A percentile compares a stretch with the other conserved stretches of the same genome.
Conservation (phyloP, 1,140 invertebrate genomes). For the Tetramorium simillimum region DNA sequence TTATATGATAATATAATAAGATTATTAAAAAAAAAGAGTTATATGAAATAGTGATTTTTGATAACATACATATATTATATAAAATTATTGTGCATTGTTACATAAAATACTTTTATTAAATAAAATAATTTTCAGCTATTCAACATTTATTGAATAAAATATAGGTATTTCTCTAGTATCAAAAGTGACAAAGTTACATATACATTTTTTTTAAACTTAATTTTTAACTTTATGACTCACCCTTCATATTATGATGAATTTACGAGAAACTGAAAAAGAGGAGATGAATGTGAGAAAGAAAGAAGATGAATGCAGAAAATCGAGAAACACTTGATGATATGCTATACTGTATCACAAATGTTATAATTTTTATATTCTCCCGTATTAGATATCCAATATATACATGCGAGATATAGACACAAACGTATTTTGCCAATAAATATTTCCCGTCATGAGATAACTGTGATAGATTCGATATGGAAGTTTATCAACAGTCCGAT, state of each 20-base stretch:
- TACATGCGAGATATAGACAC: no score
- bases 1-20: background rate
- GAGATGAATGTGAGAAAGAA: background rate
- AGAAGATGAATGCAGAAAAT: background rate
- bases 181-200: background rate
- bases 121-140: background rate
- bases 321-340: background rate
- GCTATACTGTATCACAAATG: background rate
- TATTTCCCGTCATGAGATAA: constrained; percentile 43
- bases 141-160: background rate
- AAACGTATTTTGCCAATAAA: background rate
- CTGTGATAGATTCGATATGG: constrained; percentile 75
- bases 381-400: background rate
- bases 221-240: background rate
- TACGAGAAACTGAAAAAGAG: background rate
- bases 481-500: constrained; percentile 76
- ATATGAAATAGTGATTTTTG: background rate
- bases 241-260: background rate
- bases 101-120: background rate
- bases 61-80: background rate
- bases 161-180: background rate
- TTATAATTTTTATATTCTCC: constrained; percentile 14
- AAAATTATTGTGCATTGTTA: background rate
- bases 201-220: no score
- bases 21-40: background rate